Evolutionary conservation across 2,113 vertebrate species (phyloP).

Genomic region (Lepidothrix coronata): DNA sequence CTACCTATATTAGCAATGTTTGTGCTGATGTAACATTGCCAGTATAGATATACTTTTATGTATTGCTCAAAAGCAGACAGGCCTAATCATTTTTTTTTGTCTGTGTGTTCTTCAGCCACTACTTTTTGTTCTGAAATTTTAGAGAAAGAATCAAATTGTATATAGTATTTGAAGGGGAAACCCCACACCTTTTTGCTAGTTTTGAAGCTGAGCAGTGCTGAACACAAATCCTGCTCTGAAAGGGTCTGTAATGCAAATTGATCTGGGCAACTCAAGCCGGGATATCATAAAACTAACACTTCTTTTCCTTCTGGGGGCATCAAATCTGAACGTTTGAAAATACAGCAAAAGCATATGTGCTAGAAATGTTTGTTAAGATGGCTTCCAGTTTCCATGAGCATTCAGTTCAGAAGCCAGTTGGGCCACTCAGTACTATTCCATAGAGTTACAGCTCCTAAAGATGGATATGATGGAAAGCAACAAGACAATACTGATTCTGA

Average conservation of each 20-base stretch:
- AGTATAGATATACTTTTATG: background rate
- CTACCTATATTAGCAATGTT: background rate
- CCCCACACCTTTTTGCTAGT: background rate
- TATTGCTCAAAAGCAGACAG: background rate
- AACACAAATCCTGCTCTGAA: background rate
- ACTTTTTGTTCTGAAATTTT: background rate
- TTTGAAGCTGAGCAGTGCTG: background rate
- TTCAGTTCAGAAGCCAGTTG: background rate
- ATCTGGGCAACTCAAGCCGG: background rate
- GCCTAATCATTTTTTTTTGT: background rate
- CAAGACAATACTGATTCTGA: background rate
- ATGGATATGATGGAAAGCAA: background rate
- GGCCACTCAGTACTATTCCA: background rate
- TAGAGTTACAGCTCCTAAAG: background rate
- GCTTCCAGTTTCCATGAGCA: background rate
- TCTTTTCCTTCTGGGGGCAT: background rate
- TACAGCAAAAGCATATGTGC: background rate
- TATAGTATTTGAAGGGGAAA: background rate
- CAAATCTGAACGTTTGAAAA: background rate
- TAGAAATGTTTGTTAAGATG: background rate
- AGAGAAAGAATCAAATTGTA: background rate
- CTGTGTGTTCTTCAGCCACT: background rate
- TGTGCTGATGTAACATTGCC: background rate
- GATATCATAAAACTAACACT: background rate
- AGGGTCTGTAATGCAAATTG: background rate